Base-by-base conservation (phyloP, 2,888 invertebrate genomes). In the Thera obeliscata region DNA sequence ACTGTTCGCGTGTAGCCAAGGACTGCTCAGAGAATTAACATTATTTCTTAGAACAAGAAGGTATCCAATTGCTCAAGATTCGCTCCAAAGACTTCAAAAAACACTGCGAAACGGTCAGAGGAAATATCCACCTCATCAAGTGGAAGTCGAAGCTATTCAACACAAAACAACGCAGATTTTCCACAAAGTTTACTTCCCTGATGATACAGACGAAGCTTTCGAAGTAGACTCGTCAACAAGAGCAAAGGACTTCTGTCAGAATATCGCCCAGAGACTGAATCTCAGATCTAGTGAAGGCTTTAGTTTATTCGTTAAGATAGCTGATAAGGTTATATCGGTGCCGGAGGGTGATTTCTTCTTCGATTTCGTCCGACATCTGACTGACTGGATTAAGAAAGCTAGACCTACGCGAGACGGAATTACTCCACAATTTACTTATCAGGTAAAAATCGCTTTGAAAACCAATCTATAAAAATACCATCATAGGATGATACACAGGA, bases 291-390 rank as follows among this genome's bases (percentile, higher is more conserved):
- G 98, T 81, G 99, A 99, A 94, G 99, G 99, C 9, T 99, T 99
- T 93, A 99, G 99, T 92, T 95, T 99, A 78, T 99, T 99, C 90
- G 99, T 99, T 63, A 99, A 99, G 94, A 99, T 99, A 84, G 98
- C 99, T 69, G 99, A 99, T 91, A 99, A 99, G 95, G 99, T 99
- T 78, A 99, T 99, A 85, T 99, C 99, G 49, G 99, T 99, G 66
- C 99, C 99, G 0, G 99, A 99, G 88, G 98, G 98, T 0, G 99
- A 99, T 86, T 99, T 99, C 95, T 99, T 99, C 95, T 99, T 99
- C 87, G 99, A 99, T 87, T 99, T 99, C 89, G 99, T 99, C 8
- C 95, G 99, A 56, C 99, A 99, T 90, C 94, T 99, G 63, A 98
- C 99, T 0, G 99, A 99, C 87, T 99, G 99, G 99, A 99, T 99